phyloP scores from a whole-genome alignment of 2,113 vertebrate species.

The Cephalopterus ornatus region DNA sequence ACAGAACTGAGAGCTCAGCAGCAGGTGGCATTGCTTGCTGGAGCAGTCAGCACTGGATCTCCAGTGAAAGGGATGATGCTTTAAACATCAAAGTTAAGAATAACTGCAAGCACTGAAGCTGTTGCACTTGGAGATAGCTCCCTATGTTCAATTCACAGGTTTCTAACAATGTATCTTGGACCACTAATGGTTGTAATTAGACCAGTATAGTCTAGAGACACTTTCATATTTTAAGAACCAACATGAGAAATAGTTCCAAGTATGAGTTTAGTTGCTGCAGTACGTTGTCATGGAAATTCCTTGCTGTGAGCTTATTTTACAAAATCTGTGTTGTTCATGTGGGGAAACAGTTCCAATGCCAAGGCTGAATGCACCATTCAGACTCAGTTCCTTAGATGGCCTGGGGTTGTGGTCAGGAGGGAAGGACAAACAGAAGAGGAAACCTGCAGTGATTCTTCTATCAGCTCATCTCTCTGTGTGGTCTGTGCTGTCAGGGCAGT shows the following conservation, averaged over 20 bases:
- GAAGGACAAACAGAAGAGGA: background rate
- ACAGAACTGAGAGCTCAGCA: background rate
- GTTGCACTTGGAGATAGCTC: background rate
- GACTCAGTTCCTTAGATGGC: background rate
- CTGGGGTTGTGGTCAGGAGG: background rate
- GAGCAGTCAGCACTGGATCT: background rate
- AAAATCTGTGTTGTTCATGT: background rate
- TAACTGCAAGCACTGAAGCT: background rate
- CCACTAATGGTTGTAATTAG: background rate
- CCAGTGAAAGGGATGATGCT: background rate
- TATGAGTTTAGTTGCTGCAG: background rate
- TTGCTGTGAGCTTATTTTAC: background rate
- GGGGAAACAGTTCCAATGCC: background rate
- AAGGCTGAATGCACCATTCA: background rate
- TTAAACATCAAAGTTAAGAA: background rate
- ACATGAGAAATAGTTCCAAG: background rate
- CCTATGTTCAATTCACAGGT: accelerated
- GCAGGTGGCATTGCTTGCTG: background rate
- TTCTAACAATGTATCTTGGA: background rate
- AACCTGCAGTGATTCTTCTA: background rate
- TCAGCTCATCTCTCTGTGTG: background rate
- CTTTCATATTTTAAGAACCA: background rate
- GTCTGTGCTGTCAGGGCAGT: background rate
- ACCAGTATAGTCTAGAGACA: background rate
- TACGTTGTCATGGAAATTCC: conserved; percentile 23